Conservation (phyloP, 2,797 vertebrate genomes). For the Myiotriccus ornatus region DNA sequence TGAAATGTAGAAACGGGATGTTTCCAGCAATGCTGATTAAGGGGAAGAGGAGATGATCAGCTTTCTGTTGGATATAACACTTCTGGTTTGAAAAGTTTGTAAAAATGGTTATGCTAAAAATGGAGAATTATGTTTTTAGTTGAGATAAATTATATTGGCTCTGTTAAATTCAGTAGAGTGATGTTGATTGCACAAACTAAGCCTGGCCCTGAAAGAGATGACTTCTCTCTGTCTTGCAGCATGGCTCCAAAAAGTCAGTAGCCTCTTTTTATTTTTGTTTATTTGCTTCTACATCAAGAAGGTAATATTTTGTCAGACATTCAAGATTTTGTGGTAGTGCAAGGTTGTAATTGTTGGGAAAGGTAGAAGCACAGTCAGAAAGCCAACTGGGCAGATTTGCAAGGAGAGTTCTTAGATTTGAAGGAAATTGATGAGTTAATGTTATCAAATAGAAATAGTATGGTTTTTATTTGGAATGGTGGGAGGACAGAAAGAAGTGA, state of each 20-base stretch:
- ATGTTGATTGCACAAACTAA: background rate
- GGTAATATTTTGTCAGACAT: background rate
- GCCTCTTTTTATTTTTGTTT: background rate
- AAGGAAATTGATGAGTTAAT: background rate
- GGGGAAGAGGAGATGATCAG: background rate
- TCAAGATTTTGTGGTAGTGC: background rate
- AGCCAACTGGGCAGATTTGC: background rate
- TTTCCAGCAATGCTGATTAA: background rate
- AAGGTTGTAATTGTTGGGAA: background rate
- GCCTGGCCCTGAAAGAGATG: background rate
- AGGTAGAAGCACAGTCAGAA: background rate
- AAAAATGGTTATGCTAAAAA: background rate
- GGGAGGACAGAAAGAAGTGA: background rate
- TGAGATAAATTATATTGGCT: background rate
- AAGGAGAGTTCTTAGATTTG: background rate
- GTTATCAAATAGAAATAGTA: background rate
- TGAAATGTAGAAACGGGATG: background rate
- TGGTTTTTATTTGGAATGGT: background rate
- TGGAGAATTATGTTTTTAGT: background rate
- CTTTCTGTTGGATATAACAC: background rate
- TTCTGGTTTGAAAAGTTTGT: background rate
- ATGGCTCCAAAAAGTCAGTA: background rate
- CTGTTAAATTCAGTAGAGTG: background rate
- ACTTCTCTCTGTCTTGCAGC: background rate
- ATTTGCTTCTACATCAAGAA: background rate